Percentiles rank a stretch among this genome's conserved stretches.
Evolutionary conservation across 1,140 invertebrate genomes (phyloP).

Genomic region (Acromyrmex echinatior): DNA sequence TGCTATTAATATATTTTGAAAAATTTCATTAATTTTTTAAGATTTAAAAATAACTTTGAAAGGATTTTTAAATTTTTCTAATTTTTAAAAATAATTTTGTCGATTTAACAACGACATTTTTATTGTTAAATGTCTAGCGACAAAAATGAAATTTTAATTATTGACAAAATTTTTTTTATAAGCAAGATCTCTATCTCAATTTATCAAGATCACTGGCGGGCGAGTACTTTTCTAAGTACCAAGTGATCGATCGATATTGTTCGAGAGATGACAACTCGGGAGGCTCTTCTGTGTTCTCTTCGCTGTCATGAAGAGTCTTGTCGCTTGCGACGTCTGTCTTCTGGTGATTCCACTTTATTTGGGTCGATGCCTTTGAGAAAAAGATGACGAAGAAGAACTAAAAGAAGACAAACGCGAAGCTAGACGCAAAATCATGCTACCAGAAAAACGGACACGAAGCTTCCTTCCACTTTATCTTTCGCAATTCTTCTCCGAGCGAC

Average conservation of each 20-base stretch:
- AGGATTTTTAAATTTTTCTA: no score
- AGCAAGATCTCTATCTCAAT: neutral
- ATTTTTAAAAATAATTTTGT: neutral
- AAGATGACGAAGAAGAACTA: neutral
- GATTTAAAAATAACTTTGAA: no score
- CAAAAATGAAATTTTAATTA: neutral
- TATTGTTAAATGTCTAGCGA: neutral
- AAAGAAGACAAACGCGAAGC: neutral
- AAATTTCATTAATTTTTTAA: no score
- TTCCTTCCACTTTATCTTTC: neutral
- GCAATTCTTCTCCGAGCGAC: slow-evolving; percentile 13
- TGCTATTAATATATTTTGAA: no score
- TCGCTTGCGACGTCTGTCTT: slow-evolving; percentile 10
- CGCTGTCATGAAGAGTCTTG: neutral
- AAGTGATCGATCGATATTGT: slow-evolving; percentile 21
- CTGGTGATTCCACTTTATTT: slow-evolving; percentile 26
- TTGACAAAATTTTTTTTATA: neutral
- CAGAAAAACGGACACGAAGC: neutral
- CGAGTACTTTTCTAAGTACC: neutral
- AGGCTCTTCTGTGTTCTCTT: slow-evolving; percentile 23
- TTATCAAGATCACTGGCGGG: slow-evolving; percentile 33
- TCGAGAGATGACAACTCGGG: neutral
- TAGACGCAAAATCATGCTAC: neutral
- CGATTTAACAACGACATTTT: neutral
- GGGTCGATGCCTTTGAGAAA: slow-evolving; percentile 34